These are phyloP conservation scores for Fregetta grallaria DNA, from an alignment of 2,113 vertebrate genomes.

Conservation along the genomic window DNA sequence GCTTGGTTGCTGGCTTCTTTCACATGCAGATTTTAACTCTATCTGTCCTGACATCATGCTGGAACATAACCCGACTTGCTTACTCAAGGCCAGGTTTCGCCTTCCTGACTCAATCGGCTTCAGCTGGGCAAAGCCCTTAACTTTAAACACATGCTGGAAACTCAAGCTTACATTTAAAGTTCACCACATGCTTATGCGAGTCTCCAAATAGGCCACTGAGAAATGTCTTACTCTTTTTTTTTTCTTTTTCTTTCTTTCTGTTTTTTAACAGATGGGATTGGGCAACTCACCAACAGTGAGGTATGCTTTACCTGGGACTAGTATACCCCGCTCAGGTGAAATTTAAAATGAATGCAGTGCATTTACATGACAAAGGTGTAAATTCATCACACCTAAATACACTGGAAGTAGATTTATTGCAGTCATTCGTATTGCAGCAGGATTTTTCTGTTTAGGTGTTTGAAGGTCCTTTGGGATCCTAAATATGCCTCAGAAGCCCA, in stretches of 20 bases:
- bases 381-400: background rate
- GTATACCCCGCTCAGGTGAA: background rate
- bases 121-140: background rate
- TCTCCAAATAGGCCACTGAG: background rate
- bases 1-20: background rate
- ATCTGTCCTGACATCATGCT: constrained; percentile 12
- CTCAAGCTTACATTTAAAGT: background rate
- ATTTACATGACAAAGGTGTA: background rate
- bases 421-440: background rate
- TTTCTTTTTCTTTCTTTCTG: background rate
- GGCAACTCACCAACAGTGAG: background rate
- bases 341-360: background rate
- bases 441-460: background rate
- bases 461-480: background rate
- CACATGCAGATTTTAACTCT: constrained; percentile 57
- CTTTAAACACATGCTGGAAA: constrained; percentile 21
- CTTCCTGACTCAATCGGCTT: background rate
- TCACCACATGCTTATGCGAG: background rate
- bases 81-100: background rate
- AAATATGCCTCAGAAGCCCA: background rate
- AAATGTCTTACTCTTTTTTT: background rate
- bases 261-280: background rate
- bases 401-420: background rate
- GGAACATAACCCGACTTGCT: background rate
- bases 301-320: background rate